These are phyloP conservation scores for Octonoba sinensis DNA, from an alignment of 2,888 invertebrate genomes.

Conservation along the genomic window DNA sequence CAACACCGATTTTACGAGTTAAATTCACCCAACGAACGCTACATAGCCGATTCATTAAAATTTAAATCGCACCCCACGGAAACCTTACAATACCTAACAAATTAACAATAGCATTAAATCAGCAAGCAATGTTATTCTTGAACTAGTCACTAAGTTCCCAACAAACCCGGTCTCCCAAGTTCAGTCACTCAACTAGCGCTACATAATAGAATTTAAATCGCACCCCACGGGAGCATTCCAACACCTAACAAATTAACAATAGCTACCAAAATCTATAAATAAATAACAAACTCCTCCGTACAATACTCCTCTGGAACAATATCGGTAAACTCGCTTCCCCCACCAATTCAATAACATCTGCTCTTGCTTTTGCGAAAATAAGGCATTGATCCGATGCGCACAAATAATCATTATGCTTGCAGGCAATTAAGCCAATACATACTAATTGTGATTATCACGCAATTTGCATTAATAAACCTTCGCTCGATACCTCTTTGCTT, in stretches of 20 bases:
- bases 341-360: conserved; percentile 38
- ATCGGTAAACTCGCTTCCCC: conserved; percentile 43
- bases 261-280: conserved; percentile 51
- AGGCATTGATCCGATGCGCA: conserved; percentile 44
- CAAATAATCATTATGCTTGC: conserved; percentile 55
- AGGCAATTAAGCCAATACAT: conserved; percentile 60
- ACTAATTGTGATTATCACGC: conserved; percentile 63
- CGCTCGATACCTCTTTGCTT: conserved; percentile 10
- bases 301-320: conserved; percentile 20
- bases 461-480: conserved; percentile 53
- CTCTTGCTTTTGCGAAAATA: conserved; percentile 31
- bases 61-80: not conserved
- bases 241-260: conserved; percentile 48
- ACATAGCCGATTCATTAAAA: not conserved
- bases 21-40: not conserved
- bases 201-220: conserved; percentile 1
- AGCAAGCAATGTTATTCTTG: too few species aligned
- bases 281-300: conserved; percentile 44
- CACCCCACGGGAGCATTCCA: not conserved
- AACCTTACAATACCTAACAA: conserved; percentile 10
- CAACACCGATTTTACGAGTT: too few species aligned
- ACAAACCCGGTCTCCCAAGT: too few species aligned
- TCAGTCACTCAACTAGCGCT: not conserved
- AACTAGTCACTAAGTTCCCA: too few species aligned
- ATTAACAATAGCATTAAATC: conserved; percentile 57